Base-by-base conservation (phyloP, 2,113 vertebrate species). In the Xiphophorus maculatus region DNA sequence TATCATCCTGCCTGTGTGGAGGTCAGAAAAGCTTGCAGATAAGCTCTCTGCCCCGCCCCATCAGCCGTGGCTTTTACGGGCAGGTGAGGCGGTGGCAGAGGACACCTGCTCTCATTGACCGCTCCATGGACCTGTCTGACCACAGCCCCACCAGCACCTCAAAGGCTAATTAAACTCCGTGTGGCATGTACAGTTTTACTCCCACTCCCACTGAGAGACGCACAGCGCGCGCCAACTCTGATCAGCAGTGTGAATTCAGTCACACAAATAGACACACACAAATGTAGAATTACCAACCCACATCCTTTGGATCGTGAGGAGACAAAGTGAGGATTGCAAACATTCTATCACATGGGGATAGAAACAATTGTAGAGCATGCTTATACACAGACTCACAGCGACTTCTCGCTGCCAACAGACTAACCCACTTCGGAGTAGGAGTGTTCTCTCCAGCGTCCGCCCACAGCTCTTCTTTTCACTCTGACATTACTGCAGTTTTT, bases 111-210 rank as follows among this genome's bases (percentile, higher is more conserved):
- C 91, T 88, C 80, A 71, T 81, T 88, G 87, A 79, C 87, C 73
- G 75, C 82, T 77, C 81, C 79, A 76, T 54, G 83, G 79, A 86
- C 71, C 74, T 63, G 80, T 82, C 82, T 91, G 89, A 90, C 89
- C 87, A 79, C 62, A 66, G 77, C 84, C 81, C 81, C 17, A 60
- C 81, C 29, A 84, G 77, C 84, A 63, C 83, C 88, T 79, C 60
- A 48, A 82, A 79, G 87, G 89, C 89, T 92, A 92, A 92, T 93
- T 92, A 92, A 91, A 92, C 90, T 82, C 91, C 90, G 88, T 81
- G 76, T 88, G 87, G 78, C 88, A 85, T 69, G 77, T 77, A 84
- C 86, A 82, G 79, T 83, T 86, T 85, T 58, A 79, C 86, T 85
- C 79, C 76, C 83, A 82, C 88, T 80, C 87, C 86, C 82, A 88